These are phyloP conservation scores for Oophaga sylvatica DNA, from an alignment of 2,797 vertebrate genomes.

Conservation along the genomic window DNA sequence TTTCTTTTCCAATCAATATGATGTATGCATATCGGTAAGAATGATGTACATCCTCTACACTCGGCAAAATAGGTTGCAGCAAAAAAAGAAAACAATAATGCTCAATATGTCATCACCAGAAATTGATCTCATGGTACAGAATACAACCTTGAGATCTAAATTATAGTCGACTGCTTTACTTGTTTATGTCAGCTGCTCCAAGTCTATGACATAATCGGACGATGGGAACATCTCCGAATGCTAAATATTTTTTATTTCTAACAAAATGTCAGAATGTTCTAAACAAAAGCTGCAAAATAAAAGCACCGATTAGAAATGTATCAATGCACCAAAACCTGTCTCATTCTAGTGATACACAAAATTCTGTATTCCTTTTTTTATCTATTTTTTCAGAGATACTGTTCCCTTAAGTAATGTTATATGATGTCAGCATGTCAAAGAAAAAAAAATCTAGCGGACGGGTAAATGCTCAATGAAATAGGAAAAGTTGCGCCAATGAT, in stretches of 20 bases:
- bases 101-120: background rate
- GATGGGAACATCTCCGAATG: background rate
- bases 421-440: background rate
- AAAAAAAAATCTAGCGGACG: background rate
- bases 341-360: background rate
- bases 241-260: background rate
- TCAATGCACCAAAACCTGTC: background rate
- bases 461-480: background rate
- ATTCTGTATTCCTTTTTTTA: background rate
- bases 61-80: background rate
- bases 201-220: background rate
- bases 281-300: background rate
- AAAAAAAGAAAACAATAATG: background rate
- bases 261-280: background rate
- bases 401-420: background rate
- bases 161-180: background rate
- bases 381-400: background rate
- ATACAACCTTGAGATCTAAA: background rate
- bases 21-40: background rate
- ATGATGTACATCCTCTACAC: background rate
- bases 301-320: background rate
- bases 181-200: background rate
- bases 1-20: background rate
- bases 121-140: background rate
- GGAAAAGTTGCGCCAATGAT: constrained; percentile 32